Evolutionary conservation across 1,140 invertebrate species (phyloP), one percentile per base, ranked within the genome.

Genomic region (Brachionus rubens): DNA sequence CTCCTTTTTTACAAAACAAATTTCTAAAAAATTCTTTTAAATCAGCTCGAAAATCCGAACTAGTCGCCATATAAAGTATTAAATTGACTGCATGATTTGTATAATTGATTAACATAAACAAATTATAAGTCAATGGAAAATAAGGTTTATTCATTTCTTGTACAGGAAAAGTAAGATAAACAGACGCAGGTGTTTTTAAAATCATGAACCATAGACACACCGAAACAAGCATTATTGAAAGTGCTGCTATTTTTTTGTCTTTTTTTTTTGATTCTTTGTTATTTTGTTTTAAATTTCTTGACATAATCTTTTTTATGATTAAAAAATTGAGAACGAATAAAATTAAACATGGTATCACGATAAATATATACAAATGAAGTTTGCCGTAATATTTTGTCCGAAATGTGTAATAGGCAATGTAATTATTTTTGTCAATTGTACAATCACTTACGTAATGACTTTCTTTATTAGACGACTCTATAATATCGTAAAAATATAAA

Each of bases 41-140:
- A 26, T 72, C 68, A 40, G 5, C 30, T 1, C 68, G 16, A 41
- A 72, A 72, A 36, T 28, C 28, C 0, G 68, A 72, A 41, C 68
- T 72, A 3, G 50, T 72, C 4, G 68, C 28, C 5, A 72, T 16
- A 54, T 72, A 72, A 3, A 72, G 16, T 14, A 72, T 50, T 50
- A 72, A 50, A 54, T 72, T 72, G 3, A 72, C 68, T 4, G 68
- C 68, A 50, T 72, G 68, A 30, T 72, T 72, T n/a, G 68, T 72
- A 24, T 72, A 72, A 54, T 72, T 72, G 1, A 72, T 40, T 0
- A 72, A 46, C 68, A 72, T 72, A 28, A 72, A 72, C 9, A 72
- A 41, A 36, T 48, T 72, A n/a, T 72, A 72, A 33, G 68, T 72
- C 2, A 72, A 50, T 14, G 68, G 28, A 50, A 72, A 72, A 54